Base-by-base conservation (phyloP, 2,797 vertebrate genomes). In the Gallinago solitaria region DNA sequence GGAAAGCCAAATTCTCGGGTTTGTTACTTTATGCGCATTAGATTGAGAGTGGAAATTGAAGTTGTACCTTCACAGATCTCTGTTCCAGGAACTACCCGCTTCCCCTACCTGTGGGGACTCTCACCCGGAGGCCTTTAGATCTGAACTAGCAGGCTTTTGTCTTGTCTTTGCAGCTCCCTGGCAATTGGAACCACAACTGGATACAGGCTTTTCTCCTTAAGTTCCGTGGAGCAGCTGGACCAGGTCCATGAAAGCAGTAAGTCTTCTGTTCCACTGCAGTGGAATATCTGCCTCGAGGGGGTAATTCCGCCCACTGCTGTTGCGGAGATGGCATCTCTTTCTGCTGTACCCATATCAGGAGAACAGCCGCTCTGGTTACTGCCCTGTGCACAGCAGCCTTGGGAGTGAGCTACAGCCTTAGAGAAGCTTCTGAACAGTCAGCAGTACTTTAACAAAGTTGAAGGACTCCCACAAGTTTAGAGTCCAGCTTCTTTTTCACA, bases 211-310 rank as follows among this genome's bases (percentile, higher is more conserved):
- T 99, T 99, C 96, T 99, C 99, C 94, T 95, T 99, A 97, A 99
- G 98, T 95, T 98, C 98, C 21, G 98, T 99, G 98, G 99, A 99
- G 28, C 98, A 98, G n/a, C 98, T 99, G 97, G 99, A 99, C 97
- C 99, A 99, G 92, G 98, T 99, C 97, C 98, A 99, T 7, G 98
- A 99, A 97, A 99, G 99, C 97, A 98, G 99, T 99, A 96, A 99
- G 99, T 98, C 45, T 85, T 61, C 48, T 87, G 41, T 83, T 87
- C 79, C 20, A 3, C 47, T 59, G 28, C 6, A 5, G 57, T 37
- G 51, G 54, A 70, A 32, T 45, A 30, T 27, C 59, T 77, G 60
- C 65, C 76, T 63, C 6, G 16, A 76, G 71, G 48, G 70, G 61
- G 30, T 50, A 43, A 33, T 88, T 59, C 65, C 68, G 47, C 69